Base-by-base conservation (phyloP, 2,113 vertebrate genomes). In the Hydrochoerus hydrochaeris region DNA sequence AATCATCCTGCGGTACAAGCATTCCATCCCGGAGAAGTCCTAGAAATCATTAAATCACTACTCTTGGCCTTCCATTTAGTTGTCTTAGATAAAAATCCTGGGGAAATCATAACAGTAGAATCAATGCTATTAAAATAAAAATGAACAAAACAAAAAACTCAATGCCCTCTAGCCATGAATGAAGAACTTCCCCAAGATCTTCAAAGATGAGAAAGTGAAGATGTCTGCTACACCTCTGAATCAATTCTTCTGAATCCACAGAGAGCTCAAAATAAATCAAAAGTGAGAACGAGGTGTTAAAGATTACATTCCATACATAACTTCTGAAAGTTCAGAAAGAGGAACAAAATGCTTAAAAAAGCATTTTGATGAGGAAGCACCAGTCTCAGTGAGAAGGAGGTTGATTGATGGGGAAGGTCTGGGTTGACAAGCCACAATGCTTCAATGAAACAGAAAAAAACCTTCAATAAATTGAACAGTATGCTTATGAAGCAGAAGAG, bases 51-150 rank as follows among this genome's bases (percentile, higher is more conserved):
- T 6, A 98, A 99, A 91, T 98, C 99, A 3, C 96, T 99, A 46
- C 97, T 99, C 96, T 99, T 98, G 99, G 99, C 99, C 95, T 99
- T 99, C 98, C 99, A 99, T 96, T 99, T 99, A 96, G 98, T 99
- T 94, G 99, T 98, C 44, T 78, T 32, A 0, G 99, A 99, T 97
- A 99, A 99, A 97, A 99, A 99, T 97, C 99, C 99, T 2, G 99
- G 99, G 26, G 98, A 99, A 96, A 99, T 99, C 75, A 99, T 99
- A 99, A 99, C 99, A 2, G 99, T 14, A 99, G 99, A 35, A 99
- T 99, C 95, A 99, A 99, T 22, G 99, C 99, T 11, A 99, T 99
- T 35, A 44, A 69, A 65, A 65, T 35, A 62, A 90, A 73, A 75
- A 60, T 60, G 58, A 75, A 75, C 17, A 65, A 77, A 77, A 62